phyloP scores from a whole-genome alignment of 2,113 vertebrate genomes.

The Murina feae region DNA sequence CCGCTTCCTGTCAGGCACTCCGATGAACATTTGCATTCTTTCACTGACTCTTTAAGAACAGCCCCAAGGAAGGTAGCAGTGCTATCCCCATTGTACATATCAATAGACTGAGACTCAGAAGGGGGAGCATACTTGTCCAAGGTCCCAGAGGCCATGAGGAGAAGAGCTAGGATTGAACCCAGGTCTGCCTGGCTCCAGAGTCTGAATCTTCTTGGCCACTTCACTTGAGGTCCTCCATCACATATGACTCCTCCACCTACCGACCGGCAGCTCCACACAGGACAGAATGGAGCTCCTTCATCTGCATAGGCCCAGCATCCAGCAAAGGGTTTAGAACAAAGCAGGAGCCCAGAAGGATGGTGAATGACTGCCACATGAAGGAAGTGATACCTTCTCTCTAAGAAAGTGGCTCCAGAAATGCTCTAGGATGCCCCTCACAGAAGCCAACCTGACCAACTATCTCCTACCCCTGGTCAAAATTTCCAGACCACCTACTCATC shows the following conservation, averaged over 20 bases:
- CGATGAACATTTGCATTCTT: background rate
- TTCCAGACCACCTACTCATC: background rate
- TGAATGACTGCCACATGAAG: background rate
- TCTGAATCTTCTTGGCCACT: background rate
- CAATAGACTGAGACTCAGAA: background rate
- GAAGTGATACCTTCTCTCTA: background rate
- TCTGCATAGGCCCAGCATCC: background rate
- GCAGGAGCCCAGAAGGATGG: background rate
- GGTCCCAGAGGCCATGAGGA: background rate
- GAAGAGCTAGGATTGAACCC: background rate
- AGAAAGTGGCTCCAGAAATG: background rate
- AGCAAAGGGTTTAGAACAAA: background rate
- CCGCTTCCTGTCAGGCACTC: background rate
- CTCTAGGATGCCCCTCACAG: background rate
- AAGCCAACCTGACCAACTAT: background rate
- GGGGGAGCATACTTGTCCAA: background rate
- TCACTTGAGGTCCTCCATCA: background rate
- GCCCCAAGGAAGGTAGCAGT: background rate
- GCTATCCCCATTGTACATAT: background rate
- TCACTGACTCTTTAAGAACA: background rate
- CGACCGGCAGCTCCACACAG: background rate
- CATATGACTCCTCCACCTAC: background rate
- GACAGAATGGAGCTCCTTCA: background rate
- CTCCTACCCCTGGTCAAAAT: background rate
- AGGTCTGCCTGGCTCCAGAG: background rate